Evolutionary conservation across 1,140 invertebrate species (phyloP).

Genomic region (Zaprionus taronus): DNA sequence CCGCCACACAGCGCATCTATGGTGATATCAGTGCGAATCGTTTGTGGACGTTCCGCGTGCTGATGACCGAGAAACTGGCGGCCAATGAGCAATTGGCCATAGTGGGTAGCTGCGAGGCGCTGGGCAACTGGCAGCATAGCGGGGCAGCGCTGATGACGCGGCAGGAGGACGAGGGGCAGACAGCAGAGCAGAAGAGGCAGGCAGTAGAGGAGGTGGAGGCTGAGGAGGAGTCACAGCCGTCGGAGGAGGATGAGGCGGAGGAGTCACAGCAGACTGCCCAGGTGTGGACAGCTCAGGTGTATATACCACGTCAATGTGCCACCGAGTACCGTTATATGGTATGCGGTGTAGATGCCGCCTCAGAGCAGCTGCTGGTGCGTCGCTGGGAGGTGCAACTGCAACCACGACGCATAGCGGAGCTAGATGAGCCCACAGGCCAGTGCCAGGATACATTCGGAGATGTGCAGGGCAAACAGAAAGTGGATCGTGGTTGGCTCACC

Average conservation of each 20-base stretch:
- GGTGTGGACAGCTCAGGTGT: conserved; percentile 86
- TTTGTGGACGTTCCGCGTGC: conserved; percentile 85
- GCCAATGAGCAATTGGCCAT: conserved; percentile 85
- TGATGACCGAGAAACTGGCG: conserved; percentile 59
- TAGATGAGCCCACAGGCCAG: conserved; percentile 69
- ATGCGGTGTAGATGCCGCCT: conserved; percentile 86
- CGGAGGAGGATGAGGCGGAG: conserved; percentile 27
- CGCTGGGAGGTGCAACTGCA: conserved; percentile 93
- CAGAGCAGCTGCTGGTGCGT: conserved; percentile 88
- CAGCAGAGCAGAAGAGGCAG: conserved; percentile 83
- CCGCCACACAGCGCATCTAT: conserved; percentile 40
- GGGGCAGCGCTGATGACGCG: conserved; percentile 85
- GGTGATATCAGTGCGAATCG: conserved; percentile 74
- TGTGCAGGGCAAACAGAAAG: conserved; percentile 85
- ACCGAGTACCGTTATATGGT: conserved; percentile 93
- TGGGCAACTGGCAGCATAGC: conserved; percentile 85
- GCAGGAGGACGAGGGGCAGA: conserved; percentile 26
- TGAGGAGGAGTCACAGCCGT: conserved; percentile 31
- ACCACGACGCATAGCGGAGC: conserved; percentile 86
- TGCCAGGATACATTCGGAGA: conserved; percentile 87
- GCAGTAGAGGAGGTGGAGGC: background rate
- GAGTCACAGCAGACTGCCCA: conserved; percentile 60
- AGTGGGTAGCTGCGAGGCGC: conserved; percentile 84
- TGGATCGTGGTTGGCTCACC: conserved; percentile 94
- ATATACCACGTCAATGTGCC: conserved; percentile 88